Evolutionary conservation across 2,113 vertebrate genomes (phyloP), one percentile per base, ranked within the genome.

Genomic region (Sebastes fasciatus): DNA sequence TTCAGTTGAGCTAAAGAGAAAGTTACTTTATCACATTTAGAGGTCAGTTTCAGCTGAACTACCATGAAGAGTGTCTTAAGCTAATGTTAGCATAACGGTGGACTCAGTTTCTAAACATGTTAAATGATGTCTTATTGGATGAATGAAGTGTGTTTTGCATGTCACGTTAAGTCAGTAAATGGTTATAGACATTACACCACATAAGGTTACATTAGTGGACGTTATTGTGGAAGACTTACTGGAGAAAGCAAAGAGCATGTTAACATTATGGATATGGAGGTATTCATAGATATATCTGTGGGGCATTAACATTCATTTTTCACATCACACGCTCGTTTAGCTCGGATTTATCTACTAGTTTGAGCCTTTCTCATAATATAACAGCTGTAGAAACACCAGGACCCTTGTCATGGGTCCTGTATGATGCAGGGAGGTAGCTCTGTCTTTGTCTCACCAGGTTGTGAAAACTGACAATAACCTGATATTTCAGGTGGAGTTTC

Each of bases 21-120:
- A n/a, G 16, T 45, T 8, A 0, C 16, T 6, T 1, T 0, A 7
- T 14, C 0, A 0, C 0, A 26, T 14, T 13, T 8, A 4, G 1
- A 10, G 21, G 2, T 6, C 1, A 23, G 14, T 5, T 3, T 19
- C 12, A 42, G 2, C 9, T 19, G 11, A 40, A 6, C 21, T 6
- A 10, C 0, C 12, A 0, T 1, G 17, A 57, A 13, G 3, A 34
- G 0, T 23, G 1, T 2, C 17, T 16, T 1, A 21, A 13, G 58
- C 45, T 76, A 49, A 11, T 1, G n/a, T 68, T 80, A 86, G 80
- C 88, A 46, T 21, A 42, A 17, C 5, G 55, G 2, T 5, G 2
- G 26, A 5, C 40, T 75, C n/a, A 14, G 4, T 45, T 42, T 17
- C 0, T 4, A 4, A 12, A 8, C 2, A 57, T 11, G 16, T 51